phyloP scores from a whole-genome alignment of 2,113 vertebrate genomes.

The Alligator sinensis region DNA sequence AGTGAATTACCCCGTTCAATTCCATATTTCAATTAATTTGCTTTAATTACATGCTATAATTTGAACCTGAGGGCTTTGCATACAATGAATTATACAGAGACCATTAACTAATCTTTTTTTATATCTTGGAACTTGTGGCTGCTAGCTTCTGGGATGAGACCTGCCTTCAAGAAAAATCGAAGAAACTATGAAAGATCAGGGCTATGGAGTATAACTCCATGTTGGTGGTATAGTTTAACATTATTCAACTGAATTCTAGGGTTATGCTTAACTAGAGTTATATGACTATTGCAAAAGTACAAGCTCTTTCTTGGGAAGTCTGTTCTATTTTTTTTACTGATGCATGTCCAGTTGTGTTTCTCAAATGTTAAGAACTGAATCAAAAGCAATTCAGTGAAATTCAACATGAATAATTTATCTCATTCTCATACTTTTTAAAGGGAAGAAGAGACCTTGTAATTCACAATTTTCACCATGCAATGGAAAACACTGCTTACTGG shows the following conservation, averaged over 20 bases:
- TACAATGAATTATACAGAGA: no score
- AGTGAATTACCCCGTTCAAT: background rate
- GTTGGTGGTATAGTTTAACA: background rate
- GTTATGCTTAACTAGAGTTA: conserved; percentile 52
- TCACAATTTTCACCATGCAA: conserved; percentile 26
- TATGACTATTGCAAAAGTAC: conserved; percentile 49
- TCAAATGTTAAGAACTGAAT: conserved; percentile 46
- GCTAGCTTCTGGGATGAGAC: background rate
- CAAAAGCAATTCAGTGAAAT: conserved; percentile 64
- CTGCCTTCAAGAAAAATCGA: background rate
- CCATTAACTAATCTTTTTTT: background rate
- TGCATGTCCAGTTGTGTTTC: conserved; percentile 52
- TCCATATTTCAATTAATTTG: background rate
- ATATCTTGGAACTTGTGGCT: background rate
- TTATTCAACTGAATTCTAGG: conserved; percentile 18
- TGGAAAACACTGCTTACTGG: conserved; percentile 10
- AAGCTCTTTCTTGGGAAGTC: conserved; percentile 44
- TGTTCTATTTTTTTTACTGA: conserved; percentile 39
- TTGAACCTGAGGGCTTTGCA: background rate
- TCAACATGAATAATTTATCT: conserved; percentile 59
- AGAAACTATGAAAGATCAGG: background rate
- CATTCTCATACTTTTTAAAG: conserved; percentile 30
- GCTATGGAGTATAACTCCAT: background rate
- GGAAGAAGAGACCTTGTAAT: background rate
- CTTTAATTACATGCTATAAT: background rate